Base-by-base conservation (phyloP, 2,888 invertebrate genomes). In the Ceriagrion tenellum region DNA sequence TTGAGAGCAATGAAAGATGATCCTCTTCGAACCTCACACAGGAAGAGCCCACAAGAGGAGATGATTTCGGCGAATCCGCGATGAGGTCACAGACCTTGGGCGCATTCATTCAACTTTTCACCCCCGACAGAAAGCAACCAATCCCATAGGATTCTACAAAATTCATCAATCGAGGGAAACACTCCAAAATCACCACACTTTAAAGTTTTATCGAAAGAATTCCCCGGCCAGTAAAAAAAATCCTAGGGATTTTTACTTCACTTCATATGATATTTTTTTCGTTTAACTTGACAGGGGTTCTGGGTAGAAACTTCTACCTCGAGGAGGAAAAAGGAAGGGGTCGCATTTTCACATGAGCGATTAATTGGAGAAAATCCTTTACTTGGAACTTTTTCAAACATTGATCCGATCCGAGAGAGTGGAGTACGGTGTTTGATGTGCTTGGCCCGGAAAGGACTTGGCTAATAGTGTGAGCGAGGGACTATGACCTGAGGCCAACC, bases 371-470 rank as follows among this genome's bases (percentile, higher is more conserved):
- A 69, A 26, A 10, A 26, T 59, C n/a, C 69, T 69, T n/a, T 26
- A 69, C 69, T 69, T 69, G 69, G 69, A 69, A 69, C 69, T 26
- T 23, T 69, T 69, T 69, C 69, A 69, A 69, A n/a, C 69, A 69
- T 69, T 26, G 69, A 69, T 69, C 69, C n/a, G 69, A 10, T 20
- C 47, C 47, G 10, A 26, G 69, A 3, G 26, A 20, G 23, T 69
- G n/a, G 69, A 26, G 26, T 6, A 69, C 26, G n/a, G 69, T n/a
- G n/a, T 69, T 69, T n/a, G 69, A n/a, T 26, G 26, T 26, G 69
- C 69, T 69, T 69, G 69, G 69, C 26, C n/a, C n/a, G 69, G n/a
- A 69, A 69, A 69, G 26, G 26, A 26, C 12, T 47, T 2, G 59
- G 0, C 4, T 69, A 26, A 10, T 8, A 10, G 69, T 26, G 69